Conservation (phyloP, 37 sponge, comb jelly and placozoan species). For the Lycopodina hypogea region DNA sequence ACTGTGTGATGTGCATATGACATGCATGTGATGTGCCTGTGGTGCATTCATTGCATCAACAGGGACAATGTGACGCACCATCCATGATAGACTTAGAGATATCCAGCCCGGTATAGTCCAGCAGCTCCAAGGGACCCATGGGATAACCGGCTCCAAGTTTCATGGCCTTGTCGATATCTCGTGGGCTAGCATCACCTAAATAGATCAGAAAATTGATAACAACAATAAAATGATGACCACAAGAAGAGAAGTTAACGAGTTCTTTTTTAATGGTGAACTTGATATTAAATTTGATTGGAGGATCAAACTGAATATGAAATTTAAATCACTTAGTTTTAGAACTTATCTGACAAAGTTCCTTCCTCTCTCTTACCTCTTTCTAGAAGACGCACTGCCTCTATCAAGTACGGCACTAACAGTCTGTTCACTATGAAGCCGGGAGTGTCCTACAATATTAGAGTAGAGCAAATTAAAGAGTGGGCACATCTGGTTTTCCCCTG, state of each 20-base stretch:
- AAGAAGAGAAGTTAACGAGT: no score
- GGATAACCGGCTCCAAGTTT: conserved; percentile 97
- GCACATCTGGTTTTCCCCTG: neutral
- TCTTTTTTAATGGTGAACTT: no score
- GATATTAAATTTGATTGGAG: no score
- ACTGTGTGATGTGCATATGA: no score
- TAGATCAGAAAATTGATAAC: neutral
- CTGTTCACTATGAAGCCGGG: conserved; percentile 96
- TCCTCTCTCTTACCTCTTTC: conserved; percentile 98
- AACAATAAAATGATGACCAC: no score
- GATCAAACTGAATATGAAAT: no score
- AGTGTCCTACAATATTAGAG: conserved; percentile 65
- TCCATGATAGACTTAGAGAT: conserved; percentile 85
- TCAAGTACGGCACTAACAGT: conserved; percentile 90
- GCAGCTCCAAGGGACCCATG: conserved; percentile 96
- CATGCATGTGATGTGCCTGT: neutral
- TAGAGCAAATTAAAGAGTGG: neutral
- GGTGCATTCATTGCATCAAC: neutral
- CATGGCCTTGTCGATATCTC: conserved; percentile 96
- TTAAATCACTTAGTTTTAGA: no score
- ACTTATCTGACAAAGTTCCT: no score
- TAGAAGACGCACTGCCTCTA: conserved; percentile 80
- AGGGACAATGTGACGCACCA: conserved; percentile 34
- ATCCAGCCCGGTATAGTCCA: conserved; percentile 95
- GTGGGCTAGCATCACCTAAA: conserved; percentile 82